Conservation (phyloP, 2,797 vertebrate species). For the Gymnopithys bicolor region DNA sequence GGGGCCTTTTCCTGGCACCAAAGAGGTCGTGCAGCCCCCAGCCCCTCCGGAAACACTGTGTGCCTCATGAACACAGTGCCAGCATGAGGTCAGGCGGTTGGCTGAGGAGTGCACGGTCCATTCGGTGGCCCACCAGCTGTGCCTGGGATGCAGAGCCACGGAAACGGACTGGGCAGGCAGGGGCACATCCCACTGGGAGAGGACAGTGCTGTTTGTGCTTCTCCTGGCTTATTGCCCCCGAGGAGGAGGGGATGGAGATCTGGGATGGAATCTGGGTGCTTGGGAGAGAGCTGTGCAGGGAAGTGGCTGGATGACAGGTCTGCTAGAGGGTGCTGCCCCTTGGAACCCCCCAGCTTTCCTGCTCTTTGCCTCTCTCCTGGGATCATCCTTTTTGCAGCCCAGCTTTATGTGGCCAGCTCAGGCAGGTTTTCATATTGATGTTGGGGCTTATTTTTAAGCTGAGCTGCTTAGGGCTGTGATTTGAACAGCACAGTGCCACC, state of each 20-base stretch:
- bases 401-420: fast-evolving
- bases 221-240: not conserved
- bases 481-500: fast-evolving
- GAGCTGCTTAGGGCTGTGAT: not conserved
- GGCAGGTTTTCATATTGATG: not conserved
- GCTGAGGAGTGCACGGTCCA: not conserved
- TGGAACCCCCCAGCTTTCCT: not conserved
- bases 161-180: fast-evolving
- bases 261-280: not conserved
- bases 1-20: not conserved
- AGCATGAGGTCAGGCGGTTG: not conserved
- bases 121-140: fast-evolving
- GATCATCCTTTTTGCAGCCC: not conserved
- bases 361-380: not conserved
- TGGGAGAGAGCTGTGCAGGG: not conserved
- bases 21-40: not conserved
- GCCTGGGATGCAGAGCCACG: not conserved
- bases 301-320: not conserved
- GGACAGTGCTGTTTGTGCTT: not conserved
- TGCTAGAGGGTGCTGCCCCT: not conserved
- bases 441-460: not conserved
- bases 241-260: not conserved
- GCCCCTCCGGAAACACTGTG: fast-evolving
- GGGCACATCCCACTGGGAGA: not conserved
- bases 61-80: fast-evolving